These are phyloP conservation scores for Alosa sapidissima DNA, from an alignment of 2,797 vertebrate species.

Conservation along the genomic window DNA sequence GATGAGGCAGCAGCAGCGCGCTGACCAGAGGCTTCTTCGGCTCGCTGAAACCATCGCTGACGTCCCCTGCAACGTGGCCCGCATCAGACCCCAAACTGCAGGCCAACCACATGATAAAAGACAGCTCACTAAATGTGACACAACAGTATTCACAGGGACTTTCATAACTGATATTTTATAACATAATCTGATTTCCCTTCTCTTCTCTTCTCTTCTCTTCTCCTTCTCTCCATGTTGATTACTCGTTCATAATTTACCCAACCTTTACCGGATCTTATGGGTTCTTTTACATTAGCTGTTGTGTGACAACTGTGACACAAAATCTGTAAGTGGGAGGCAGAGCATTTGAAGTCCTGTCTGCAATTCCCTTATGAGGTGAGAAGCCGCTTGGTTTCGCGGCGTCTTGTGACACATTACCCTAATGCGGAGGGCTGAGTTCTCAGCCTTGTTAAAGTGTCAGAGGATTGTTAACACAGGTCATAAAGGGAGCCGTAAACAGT, in stretches of 20 bases:
- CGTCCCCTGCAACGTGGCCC: neutral
- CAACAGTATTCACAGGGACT: neutral
- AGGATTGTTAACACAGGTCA: constrained; percentile 63
- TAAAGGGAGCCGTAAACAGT: constrained; percentile 64
- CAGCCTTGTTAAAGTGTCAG: constrained; percentile 70
- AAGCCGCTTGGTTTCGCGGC: constrained; percentile 34
- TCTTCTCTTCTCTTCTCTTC: neutral
- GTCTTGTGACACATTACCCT: constrained; percentile 53
- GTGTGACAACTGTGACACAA: neutral
- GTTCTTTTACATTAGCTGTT: neutral
- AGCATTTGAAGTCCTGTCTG: constrained; percentile 2
- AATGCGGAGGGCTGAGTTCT: constrained; percentile 46
- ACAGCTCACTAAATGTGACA: neutral
- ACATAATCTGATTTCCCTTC: neutral
- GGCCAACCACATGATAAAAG: neutral
- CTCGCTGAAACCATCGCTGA: neutral
- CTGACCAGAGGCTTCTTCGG: neutral
- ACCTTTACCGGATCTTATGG: neutral
- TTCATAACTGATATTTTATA: neutral
- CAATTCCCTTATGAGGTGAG: constrained; percentile 47
- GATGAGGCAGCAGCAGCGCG: neutral
- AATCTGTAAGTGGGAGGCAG: neutral
- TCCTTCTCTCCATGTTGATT: neutral
- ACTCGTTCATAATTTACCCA: neutral
- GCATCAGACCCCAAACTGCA: neutral